Evolutionary conservation across 2,888 invertebrate species (phyloP), one percentile per base, ranked within the genome.

Genomic region (Agrotis clavis): DNA sequence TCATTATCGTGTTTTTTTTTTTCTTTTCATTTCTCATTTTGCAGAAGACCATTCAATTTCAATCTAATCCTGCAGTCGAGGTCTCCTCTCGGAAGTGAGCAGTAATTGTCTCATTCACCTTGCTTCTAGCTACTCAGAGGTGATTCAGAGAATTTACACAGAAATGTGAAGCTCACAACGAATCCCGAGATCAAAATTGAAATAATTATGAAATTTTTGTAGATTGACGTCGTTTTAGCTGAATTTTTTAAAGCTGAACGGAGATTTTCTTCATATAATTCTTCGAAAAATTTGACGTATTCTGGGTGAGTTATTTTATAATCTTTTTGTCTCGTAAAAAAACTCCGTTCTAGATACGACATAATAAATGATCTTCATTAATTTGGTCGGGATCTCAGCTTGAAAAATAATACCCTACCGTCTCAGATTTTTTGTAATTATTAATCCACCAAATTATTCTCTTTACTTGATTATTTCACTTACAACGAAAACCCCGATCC

Each of bases 1-100:
- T 41, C 41, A 41, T 6, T 21, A 51, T 65, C 18, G 56, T 59
- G 64, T 67, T 59, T 71, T 76, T 70, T 76, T 70, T 79, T 76
- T 71, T 48, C 50, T 75, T 77, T 77, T 73, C 77, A 77, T 82
- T 87, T 83, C 83, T 88, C 88, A 87, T 90, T 90, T 88, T 85
- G 83, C 77, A 66, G 88, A 88, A 88, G 79, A 86, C 89, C 90
- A 92, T 93, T 93, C 92, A 92, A 92, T 94, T 93, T 92, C 92
- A 92, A 92, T 93, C 88, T 94, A 93, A 94, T 93, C 91, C 89
- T 84, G 86, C 74, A 80, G 82, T 67, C 79, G 83, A 82, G 87
- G 83, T 87, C 88, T 86, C 84, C 83, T 88, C 88, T 88, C 85
- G 90, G 90, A 87, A 89, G 88, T 89, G 89, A 90, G 89, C 90